Evolutionary conservation across 2,888 invertebrate genomes (phyloP).

Genomic region (Listrodromus nycthemerus): DNA sequence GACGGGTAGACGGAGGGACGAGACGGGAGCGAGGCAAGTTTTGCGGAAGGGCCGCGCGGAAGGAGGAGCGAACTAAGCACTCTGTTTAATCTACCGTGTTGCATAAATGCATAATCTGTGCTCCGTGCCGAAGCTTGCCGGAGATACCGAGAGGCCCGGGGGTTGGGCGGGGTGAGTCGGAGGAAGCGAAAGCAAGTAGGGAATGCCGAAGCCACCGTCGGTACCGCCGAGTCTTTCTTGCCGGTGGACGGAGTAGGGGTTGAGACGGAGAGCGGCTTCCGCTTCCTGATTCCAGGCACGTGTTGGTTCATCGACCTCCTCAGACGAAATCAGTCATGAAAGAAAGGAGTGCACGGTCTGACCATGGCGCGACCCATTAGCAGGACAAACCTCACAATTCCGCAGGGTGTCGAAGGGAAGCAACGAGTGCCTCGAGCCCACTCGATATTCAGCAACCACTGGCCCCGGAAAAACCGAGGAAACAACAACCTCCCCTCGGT

Average conservation of each 20-base stretch:
- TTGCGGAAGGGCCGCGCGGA: constrained; percentile 22
- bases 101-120: constrained; percentile 79
- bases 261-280: constrained; percentile 55
- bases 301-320: constrained; percentile 40
- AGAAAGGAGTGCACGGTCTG: neutral
- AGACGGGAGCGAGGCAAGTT: constrained; percentile 3
- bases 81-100: constrained; percentile 78
- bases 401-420: neutral
- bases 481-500: constrained; percentile 21
- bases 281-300: constrained; percentile 53
- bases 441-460: constrained; percentile 28
- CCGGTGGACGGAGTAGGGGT: neutral
- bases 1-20: too few relatives aligned
- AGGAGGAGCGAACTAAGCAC: constrained; percentile 69
- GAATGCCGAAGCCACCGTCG: constrained; percentile 19
- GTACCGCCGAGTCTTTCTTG: constrained; percentile 38
- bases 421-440: constrained; percentile 17
- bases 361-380: neutral
- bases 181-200: neutral
- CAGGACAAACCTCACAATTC: constrained; percentile 19
- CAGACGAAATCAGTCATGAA: neutral
- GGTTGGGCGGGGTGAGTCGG: neutral
- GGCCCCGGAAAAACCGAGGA: constrained; percentile 3
- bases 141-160: constrained; percentile 54
- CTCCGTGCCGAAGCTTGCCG: constrained; percentile 53